Base-by-base conservation (phyloP, 2,113 vertebrate species). In the Gallinago paraguaiae region DNA sequence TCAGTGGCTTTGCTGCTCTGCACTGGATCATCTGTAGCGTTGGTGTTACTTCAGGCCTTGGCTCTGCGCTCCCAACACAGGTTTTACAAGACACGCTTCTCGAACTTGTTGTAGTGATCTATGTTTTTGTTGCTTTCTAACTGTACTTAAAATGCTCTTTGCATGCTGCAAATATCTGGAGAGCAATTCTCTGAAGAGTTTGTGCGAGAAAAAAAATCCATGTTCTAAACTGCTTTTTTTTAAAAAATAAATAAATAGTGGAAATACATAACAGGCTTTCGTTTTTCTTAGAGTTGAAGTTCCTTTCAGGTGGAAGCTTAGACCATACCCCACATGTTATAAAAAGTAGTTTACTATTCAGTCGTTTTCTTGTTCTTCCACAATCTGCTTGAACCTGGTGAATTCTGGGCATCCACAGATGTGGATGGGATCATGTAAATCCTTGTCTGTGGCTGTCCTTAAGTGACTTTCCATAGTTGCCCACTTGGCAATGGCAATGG, bases 111-210 rank as follows among this genome's bases (percentile, higher is more conserved):
- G 27, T n/a, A 59, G 31, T n/a, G 33, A 51, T 77, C 10, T 70
- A 2, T 69, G 9, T 59, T 67, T 78, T 24, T 76, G 13, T 72
- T 63, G 17, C 41, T 84, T 90, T 56, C 35, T 84, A 39, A 28
- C 17, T 56, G 33, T 41, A 82, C 51, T 53, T 77, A 90, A 76
- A 51, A 13, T 43, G 15, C 13, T 81, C 9, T 51, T 69, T 56
- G 17, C 0, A 0, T 46, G 17, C 51, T 19, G 46, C 65, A n/a
- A 65, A 39, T 23, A 5, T 46, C 57, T 61, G 30, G 25, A 60
- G 24, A 72, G 31, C 43, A 76, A 8, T 45, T 63, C 30, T 51
- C 57, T 39, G 24, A 56, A 57, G 43, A 80, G 23, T 63, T 82
- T 57, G 46, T 39, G 39, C 39, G 11, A 39, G 39, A 39, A 39